Base-by-base conservation (phyloP, 2,113 vertebrate species). In the Mastomys natalensis region DNA sequence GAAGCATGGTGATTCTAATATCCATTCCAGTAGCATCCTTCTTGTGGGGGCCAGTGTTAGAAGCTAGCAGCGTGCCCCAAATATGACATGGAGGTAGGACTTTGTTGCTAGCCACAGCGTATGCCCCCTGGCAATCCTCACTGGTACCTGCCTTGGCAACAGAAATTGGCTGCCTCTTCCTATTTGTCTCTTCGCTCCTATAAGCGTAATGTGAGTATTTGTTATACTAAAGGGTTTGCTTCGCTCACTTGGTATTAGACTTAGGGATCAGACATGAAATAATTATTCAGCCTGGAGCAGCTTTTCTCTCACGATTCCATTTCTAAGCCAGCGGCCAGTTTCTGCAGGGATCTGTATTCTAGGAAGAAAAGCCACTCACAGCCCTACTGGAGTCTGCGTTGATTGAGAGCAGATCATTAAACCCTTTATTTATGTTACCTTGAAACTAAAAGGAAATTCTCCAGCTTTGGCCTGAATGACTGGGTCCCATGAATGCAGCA, bases 221-320 rank as follows among this genome's bases (percentile, higher is more conserved):
- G 87, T 96, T 95, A 96, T 96, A 94, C 95, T 96, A 91, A 98
- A 95, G 66, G 74, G 91, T 96, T 97, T 97, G 64, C 92, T 97
- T 96, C 51, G 17, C 76, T 97, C 86, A 91, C 64, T 98, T 78
- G 90, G 58, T 91, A 88, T 95, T 94, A 97, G 51, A 95, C 96
- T 87, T 86, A 92, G 87, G 95, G 98, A 95, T 92, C 94, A 96
- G 94, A 97, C 73, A 34, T 84, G 80, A 40, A 87, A 96, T 82
- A 89, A 68, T 95, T 96, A 78, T 97, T 97, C 86, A 87, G 95
- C 97, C 95, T 70, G 88, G 80, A 93, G 87, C 95, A 96, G 87
- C 87, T 68, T 76, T 94, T 97, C 92, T 89, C 96, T 89, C 74
- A 48, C 43, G 73, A 6, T 89, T 48, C 45, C 48, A 97, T 74